Conservation (phyloP, 2,113 vertebrate species). For the Eurypyga helias region DNA sequence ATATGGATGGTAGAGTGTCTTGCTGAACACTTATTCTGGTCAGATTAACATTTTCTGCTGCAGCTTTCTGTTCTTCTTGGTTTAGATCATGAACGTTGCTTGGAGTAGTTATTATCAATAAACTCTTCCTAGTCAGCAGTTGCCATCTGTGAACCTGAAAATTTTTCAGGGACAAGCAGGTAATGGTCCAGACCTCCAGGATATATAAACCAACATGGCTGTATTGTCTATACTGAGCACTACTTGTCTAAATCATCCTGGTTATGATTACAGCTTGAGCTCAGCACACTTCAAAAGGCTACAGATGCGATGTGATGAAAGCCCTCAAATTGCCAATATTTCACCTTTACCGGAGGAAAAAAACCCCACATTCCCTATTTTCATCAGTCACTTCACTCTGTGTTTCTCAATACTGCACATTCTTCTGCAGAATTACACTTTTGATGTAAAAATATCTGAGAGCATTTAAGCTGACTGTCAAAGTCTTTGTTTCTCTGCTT, state of each 20-base stretch:
- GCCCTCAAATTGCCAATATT: background rate
- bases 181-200: background rate
- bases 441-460: background rate
- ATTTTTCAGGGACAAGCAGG: background rate
- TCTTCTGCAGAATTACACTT: background rate
- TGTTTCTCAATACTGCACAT: background rate
- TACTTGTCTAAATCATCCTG: background rate
- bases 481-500: background rate
- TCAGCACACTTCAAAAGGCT: background rate
- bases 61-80: background rate
- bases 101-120: background rate
- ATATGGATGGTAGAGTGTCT: background rate
- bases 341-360: background rate
- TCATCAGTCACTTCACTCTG: background rate
- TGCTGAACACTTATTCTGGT: background rate
- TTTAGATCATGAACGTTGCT: background rate
- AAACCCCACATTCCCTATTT: background rate
- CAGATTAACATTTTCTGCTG: background rate
- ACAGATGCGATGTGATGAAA: background rate
- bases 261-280: background rate
- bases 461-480: background rate
- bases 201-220: background rate
- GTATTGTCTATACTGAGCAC: background rate
- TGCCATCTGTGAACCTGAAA: background rate
- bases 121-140: background rate